Percentiles rank a stretch among this genome's conserved stretches.
phyloP scores from a whole-genome alignment of 2,797 vertebrate species.

The Peromyscus aztecus region DNA sequence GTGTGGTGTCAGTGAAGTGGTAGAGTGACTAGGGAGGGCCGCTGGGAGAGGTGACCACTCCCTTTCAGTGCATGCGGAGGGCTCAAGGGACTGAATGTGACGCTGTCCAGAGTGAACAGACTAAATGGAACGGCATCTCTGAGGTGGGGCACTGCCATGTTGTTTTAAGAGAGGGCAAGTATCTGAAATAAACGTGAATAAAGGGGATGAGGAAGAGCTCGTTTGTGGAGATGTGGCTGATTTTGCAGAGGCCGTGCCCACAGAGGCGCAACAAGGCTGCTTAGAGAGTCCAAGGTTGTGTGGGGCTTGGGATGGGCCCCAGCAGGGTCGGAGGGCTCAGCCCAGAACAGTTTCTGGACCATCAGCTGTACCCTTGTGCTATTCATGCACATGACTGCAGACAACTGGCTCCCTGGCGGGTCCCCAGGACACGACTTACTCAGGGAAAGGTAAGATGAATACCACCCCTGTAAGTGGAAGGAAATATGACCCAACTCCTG shows the following conservation, averaged over 20 bases:
- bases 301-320: neutral
- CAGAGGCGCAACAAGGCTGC: neutral
- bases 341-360: neutral
- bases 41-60: conserved; percentile 20
- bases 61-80: conserved; percentile 76
- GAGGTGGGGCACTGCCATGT: conserved; percentile 27
- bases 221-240: neutral
- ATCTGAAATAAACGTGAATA: conserved; percentile 54
- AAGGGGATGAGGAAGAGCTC: conserved; percentile 62
- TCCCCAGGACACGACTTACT: neutral
- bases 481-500: neutral
- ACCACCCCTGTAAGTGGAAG: neutral
- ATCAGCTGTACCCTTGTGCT: neutral
- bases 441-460: conserved; percentile 45
- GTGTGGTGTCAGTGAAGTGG: neutral
- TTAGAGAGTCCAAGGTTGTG: neutral
- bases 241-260: neutral
- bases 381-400: neutral
- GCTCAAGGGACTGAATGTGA: conserved; percentile 76
- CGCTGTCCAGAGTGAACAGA: conserved; percentile 82
- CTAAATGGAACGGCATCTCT: conserved; percentile 75
- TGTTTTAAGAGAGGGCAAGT: neutral
- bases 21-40: neutral
- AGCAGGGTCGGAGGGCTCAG: neutral
- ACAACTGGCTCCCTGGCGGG: conserved; percentile 33